Percentiles rank a stretch among this genome's conserved stretches.
phyloP scores from a whole-genome alignment of 1,140 invertebrate genomes.

The Pemphigus obesinymphae region DNA sequence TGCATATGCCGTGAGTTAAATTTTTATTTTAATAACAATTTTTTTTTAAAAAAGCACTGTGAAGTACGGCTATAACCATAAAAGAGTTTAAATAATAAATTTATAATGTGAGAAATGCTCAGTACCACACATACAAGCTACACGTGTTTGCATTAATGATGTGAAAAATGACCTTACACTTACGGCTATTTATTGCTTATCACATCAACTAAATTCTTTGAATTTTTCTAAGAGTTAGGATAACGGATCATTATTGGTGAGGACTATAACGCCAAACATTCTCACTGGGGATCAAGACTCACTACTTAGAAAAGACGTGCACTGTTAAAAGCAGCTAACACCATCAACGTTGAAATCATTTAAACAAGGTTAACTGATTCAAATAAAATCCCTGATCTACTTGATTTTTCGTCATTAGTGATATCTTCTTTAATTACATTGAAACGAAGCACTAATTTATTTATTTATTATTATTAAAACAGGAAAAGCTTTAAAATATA shows the following conservation, averaged over 20 bases:
- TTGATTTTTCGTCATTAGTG: conserved; percentile 49
- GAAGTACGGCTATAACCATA: background rate
- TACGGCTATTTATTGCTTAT: background rate
- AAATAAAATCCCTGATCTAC: conserved; percentile 49
- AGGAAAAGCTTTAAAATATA: too few species aligned
- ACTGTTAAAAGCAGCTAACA: background rate
- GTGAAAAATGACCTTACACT: background rate
- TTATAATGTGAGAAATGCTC: background rate
- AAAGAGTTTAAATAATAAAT: background rate
- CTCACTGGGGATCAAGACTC: background rate
- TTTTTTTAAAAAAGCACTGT: background rate
- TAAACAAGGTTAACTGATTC: conserved; percentile 49
- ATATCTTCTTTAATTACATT: conserved; percentile 45
- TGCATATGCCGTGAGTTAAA: background rate
- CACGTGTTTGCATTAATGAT: background rate
- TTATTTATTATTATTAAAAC: too few species aligned
- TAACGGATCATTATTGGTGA: background rate
- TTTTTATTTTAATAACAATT: too few species aligned
- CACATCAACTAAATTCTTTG: background rate
- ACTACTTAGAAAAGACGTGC: background rate
- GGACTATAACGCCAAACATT: too few species aligned
- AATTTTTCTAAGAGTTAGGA: background rate
- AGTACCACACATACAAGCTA: background rate
- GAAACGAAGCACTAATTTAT: too few species aligned
- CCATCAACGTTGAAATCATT: background rate